These are phyloP conservation scores for Sprattus sprattus DNA, from an alignment of 2,113 vertebrate genomes.

Conservation along the genomic window DNA sequence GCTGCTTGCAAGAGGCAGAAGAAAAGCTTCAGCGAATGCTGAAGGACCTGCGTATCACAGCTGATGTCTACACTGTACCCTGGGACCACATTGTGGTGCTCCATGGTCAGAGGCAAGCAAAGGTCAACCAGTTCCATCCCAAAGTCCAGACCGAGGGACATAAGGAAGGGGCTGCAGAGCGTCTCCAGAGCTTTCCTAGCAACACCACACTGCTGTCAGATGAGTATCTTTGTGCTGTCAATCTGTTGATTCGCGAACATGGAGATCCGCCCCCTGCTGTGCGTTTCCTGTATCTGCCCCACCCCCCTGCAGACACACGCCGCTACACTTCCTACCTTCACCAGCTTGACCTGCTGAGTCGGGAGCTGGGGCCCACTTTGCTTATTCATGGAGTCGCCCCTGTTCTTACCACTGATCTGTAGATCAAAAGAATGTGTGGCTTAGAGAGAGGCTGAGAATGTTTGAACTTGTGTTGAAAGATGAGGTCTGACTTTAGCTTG, in stretches of 20 bases:
- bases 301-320: slow-evolving; percentile 72
- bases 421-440: neutral
- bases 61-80: neutral
- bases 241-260: slow-evolving; percentile 54
- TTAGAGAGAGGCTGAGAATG: too few relatives aligned
- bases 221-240: slow-evolving; percentile 61
- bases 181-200: slow-evolving; percentile 43
- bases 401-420: neutral
- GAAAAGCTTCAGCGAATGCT: neutral
- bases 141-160: neutral
- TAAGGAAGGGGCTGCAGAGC: slow-evolving; percentile 24
- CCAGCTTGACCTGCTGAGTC: neutral
- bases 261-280: slow-evolving; percentile 64
- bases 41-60: neutral
- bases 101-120: neutral
- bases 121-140: slow-evolving; percentile 1
- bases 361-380: neutral
- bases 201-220: slow-evolving; percentile 21
- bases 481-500: too few relatives aligned
- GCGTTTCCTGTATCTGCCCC: slow-evolving; percentile 79
- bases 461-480: too few relatives aligned
- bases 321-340: slow-evolving; percentile 45
- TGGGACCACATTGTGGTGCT: neutral
- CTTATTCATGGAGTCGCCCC: neutral
- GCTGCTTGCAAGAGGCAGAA: neutral